Percentiles rank a stretch among this genome's conserved stretches.
These are phyloP conservation scores for Hirtodrosophila histrioides DNA, from an alignment of 2,888 invertebrate genomes.

Conservation along the genomic window DNA sequence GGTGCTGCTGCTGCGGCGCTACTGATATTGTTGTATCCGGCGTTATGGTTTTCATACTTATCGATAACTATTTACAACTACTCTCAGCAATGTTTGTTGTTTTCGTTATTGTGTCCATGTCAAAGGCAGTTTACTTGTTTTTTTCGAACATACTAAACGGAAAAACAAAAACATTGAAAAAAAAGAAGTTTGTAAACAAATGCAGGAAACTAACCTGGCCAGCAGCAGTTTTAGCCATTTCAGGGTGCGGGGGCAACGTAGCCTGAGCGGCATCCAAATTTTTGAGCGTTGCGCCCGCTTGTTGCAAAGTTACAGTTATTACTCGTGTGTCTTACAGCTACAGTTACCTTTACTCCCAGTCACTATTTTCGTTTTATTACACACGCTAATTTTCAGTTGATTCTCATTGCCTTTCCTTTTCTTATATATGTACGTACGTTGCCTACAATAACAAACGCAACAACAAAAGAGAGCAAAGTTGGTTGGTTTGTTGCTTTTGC, in stretches of 20 bases:
- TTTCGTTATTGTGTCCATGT: conserved; percentile 57
- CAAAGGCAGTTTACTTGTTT: conserved; percentile 53
- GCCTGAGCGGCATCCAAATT: conserved; percentile 23
- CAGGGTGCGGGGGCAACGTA: conserved; percentile 23
- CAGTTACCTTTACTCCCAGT: conserved; percentile 44
- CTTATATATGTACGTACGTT: conserved; percentile 34
- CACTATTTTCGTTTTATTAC: conserved; percentile 40
- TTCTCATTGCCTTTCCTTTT: conserved; percentile 55
- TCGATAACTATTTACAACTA: conserved; percentile 55
- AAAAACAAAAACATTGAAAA: conserved; percentile 5
- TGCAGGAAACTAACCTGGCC: conserved; percentile 64
- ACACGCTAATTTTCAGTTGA: conserved; percentile 57
- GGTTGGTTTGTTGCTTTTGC: conserved; percentile 66
- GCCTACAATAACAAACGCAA: conserved; percentile 69
- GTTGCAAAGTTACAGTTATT: conserved; percentile 37
- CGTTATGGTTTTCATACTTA: conserved; percentile 74
- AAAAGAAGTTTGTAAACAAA: not conserved
- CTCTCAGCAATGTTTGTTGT: conserved; percentile 33
- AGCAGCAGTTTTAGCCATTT: conserved; percentile 77
- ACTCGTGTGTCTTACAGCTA: conserved; percentile 35
- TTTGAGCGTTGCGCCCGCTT: conserved; percentile 15
- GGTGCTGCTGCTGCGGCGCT: conserved; percentile 34
- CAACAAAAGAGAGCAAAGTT: conserved; percentile 62
- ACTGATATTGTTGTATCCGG: conserved; percentile 66
- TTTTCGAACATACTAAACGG: conserved; percentile 69